These are phyloP conservation scores for Agrochola litura DNA, from an alignment of 2,888 invertebrate genomes.

Conservation along the genomic window DNA sequence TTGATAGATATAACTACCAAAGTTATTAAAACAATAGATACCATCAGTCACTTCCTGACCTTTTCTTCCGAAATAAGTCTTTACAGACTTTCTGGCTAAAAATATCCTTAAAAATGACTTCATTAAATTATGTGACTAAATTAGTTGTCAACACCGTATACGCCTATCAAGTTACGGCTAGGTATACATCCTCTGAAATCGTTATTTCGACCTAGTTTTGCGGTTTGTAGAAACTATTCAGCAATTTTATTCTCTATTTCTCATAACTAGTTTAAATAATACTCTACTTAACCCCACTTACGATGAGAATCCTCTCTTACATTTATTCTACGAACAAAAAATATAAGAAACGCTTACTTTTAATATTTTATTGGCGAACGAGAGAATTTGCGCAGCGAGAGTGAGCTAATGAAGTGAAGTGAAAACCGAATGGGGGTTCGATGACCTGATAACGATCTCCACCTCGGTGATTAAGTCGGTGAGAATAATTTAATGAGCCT, in stretches of 20 bases:
- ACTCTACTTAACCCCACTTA: neutral
- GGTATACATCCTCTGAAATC: neutral
- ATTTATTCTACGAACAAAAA: constrained; percentile 22
- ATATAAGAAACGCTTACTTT: constrained; percentile 29
- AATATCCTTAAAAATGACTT: neutral
- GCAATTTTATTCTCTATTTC: too few relatives aligned
- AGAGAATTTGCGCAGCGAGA: constrained; percentile 68
- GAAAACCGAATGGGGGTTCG: constrained; percentile 80
- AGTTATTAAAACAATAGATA: neutral
- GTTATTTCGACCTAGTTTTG: neutral
- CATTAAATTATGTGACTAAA: neutral
- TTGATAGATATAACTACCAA: neutral
- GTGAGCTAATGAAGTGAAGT: constrained; percentile 79
- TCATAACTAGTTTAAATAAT: neutral
- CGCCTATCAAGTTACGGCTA: neutral
- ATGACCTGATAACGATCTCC: constrained; percentile 80
- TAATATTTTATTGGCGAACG: constrained; percentile 47
- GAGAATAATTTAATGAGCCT: constrained; percentile 80
- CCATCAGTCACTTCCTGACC: too few relatives aligned
- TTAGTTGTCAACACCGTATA: neutral
- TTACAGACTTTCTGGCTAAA: neutral
- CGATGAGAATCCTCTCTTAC: neutral
- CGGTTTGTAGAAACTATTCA: neutral
- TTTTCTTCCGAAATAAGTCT: neutral
- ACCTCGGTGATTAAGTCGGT: constrained; percentile 72